These are phyloP conservation scores for Rutilus rutilus DNA, from an alignment of 2,113 vertebrate genomes.

Conservation along the genomic window DNA sequence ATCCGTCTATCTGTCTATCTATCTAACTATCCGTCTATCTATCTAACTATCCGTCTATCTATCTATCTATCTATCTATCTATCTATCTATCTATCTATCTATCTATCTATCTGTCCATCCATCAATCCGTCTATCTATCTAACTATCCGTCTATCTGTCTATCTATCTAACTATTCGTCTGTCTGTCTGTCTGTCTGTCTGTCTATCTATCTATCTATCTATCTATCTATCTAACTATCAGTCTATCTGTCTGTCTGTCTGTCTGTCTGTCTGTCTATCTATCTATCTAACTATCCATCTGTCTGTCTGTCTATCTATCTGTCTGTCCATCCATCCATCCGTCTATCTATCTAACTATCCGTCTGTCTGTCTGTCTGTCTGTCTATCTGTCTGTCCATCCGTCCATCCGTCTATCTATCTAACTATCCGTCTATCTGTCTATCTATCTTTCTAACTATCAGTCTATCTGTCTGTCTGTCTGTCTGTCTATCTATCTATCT, in stretches of 20 bases:
- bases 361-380: neutral
- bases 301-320: neutral
- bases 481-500: neutral
- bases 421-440: accelerated
- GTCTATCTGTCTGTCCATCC: neutral
- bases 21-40: neutral
- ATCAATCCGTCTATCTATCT: too few relatives aligned
- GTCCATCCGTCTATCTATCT: neutral
- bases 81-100: too few relatives aligned
- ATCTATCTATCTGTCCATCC: too few relatives aligned
- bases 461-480: neutral
- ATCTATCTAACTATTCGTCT: too few relatives aligned
- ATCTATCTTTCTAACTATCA: neutral
- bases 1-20: neutral
- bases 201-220: accelerated
- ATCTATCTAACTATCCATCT: neutral
- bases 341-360: neutral
- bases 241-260: neutral
- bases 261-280: neutral
- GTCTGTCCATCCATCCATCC: too few relatives aligned
- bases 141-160: too few relatives aligned
- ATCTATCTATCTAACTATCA: neutral
- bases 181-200: too few relatives aligned
- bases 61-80: too few relatives aligned
- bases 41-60: accelerated